Evolutionary conservation across 1,140 invertebrate genomes (phyloP), one percentile per base, ranked within the genome.

Genomic region (Drosophila sturtevanti): DNA sequence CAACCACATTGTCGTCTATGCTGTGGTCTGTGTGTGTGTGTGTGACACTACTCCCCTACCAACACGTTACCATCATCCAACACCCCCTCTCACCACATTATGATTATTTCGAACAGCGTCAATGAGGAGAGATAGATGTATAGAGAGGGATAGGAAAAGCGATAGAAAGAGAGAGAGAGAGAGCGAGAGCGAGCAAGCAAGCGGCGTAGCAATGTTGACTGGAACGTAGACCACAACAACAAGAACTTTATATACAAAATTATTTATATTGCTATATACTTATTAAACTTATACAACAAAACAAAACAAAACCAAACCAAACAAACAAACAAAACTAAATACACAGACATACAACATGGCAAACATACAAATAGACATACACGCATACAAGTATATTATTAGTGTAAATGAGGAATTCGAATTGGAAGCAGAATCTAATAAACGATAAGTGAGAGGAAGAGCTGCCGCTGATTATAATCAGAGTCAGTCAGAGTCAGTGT

Each of bases 221-320:
- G 77, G 76, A 84, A 82, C 77, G 80, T 84, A 84, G 84, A 87
- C 84, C 84, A 87, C 84, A 89, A 74, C 72, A 87, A 84, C 72
- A 87, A 87, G 79, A 87, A 87, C 84, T 86, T 86, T 86, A 86
- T 86, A 86, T 86, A 86, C 81, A 85, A 76, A 84, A 86, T 86
- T 86, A 86, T 86, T 86, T 86, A 86, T 86, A 86, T 87, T 89
- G 84, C 82, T 87, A 86, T 86, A 86, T 87, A 86, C 81, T 86
- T 86, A 85, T 85, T 84, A 85, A 86, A 85, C 84, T 85, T 85
- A 85, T 85, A 85, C 81, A 82, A 86, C 64, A 75, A 86, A 48
- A 79, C 64, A 85, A 81, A 82, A 86, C 64, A 75, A 86, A 48
- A 79, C 64, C 64, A 82, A 82, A 89, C 75, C 56, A 75, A 52